Evolutionary conservation across 2,888 invertebrate genomes (phyloP), one percentile per base, ranked within the genome.

Genomic region (Ichneumoninae sp.): DNA sequence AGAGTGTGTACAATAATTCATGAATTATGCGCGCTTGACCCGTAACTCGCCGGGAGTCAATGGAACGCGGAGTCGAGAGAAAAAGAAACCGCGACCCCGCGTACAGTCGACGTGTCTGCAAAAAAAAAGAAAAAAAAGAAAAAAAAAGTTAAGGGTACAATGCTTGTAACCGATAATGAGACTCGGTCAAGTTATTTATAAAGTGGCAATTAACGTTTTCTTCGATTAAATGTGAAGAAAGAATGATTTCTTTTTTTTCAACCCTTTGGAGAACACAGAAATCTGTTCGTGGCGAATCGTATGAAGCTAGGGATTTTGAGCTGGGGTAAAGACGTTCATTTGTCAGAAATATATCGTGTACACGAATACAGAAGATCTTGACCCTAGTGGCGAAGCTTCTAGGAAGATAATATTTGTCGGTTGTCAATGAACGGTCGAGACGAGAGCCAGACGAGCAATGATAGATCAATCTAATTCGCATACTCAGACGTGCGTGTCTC

Each of bases 381-480:
- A 88, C 86, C 83, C 82, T 72, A 72, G 72, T 79, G 83, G 87
- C 74, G 84, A 84, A 87, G 86, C 87, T 93, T 93, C 92, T 90
- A 89, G 87, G 93, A 93, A 93, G 89, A 89, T 87, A 89, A 90
- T 90, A 90, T 89, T 91, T 87, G 90, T 88, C 87, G 82, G 89
- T 89, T 88, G 87, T 77, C 88, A 92, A 93, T 93, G 90, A 91
- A 86, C 90, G 89, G 91, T 89, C 93, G 91, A 93, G 93, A 93
- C 93, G 90, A 87, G 88, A 88, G 92, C 92, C 93, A 93, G 93
- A 93, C 93, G 88, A 91, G 90, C 89, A 93, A 93, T 93, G 92
- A 92, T 92, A 91, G 80, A 86, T 92, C 93, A 93, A 93, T 93
- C 93, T 92, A 93, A 93, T 92, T 93, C 91, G 90, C 89, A 90